Conservation (phyloP, 2,888 invertebrate species). For the Drosophila affinis region DNA sequence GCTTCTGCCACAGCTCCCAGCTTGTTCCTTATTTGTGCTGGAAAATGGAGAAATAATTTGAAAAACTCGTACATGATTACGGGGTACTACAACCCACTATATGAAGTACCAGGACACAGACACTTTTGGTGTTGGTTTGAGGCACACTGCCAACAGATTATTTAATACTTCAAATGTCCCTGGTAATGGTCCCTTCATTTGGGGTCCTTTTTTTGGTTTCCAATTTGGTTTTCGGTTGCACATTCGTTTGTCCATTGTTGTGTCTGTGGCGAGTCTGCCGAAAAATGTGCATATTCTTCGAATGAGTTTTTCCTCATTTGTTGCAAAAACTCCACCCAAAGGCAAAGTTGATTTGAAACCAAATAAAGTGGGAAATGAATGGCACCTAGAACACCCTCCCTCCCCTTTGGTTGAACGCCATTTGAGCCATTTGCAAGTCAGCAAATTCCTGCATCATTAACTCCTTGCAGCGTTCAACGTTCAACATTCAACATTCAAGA, state of each 20-base stretch:
- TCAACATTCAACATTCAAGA: slow-evolving; percentile 3
- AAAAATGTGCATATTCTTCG: slow-evolving; percentile 37
- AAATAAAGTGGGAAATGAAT: slow-evolving; percentile 5
- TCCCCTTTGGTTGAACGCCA: neutral
- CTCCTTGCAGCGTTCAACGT: slow-evolving; percentile 28
- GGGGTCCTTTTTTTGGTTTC: slow-evolving; percentile 26
- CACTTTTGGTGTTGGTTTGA: slow-evolving; percentile 52
- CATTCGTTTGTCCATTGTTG: slow-evolving; percentile 68
- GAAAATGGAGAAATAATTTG: slow-evolving; percentile 79
- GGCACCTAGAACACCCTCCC: neutral
- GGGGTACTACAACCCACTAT: slow-evolving; percentile 2
- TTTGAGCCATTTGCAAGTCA: slow-evolving; percentile 65
- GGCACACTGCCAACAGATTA: slow-evolving; percentile 79
- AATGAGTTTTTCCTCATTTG: slow-evolving; percentile 38
- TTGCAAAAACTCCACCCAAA: slow-evolving; percentile 31
- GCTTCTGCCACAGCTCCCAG: slow-evolving; percentile 1
- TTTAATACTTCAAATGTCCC: slow-evolving; percentile 76
- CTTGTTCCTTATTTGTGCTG: slow-evolving; percentile 48
- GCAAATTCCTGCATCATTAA: slow-evolving; percentile 77
- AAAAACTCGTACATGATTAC: slow-evolving; percentile 29
- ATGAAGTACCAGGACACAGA: slow-evolving; percentile 34
- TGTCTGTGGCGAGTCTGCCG: slow-evolving; percentile 13
- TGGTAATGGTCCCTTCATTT: slow-evolving; percentile 25
- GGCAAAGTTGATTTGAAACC: slow-evolving; percentile 23
- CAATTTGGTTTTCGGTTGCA: slow-evolving; percentile 66